Percentiles rank a stretch among this genome's conserved stretches.
Conservation (phyloP, 1,140 invertebrate genomes). For the Scaptodrosophila lebanonensis region DNA sequence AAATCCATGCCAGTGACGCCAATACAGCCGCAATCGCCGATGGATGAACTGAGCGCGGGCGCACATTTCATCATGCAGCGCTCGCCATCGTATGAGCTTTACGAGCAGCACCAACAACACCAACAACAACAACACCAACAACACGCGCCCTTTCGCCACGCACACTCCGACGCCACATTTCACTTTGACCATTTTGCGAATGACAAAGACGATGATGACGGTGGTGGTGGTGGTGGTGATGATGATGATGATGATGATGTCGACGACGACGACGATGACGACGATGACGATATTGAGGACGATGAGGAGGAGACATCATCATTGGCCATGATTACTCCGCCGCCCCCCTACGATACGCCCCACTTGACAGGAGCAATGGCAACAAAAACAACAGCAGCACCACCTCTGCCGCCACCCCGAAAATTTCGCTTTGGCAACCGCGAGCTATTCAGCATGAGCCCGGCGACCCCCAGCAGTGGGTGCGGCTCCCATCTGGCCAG, state of each 20-base stretch:
- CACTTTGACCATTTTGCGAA: constrained; percentile 19
- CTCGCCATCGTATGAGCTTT: constrained; percentile 52
- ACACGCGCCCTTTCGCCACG: constrained; percentile 19
- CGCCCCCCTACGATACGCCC: constrained; percentile 69
- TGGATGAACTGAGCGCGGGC: constrained; percentile 37
- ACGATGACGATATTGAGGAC: constrained; percentile 5
- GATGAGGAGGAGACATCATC: constrained; percentile 59
- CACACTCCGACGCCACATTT: constrained; percentile 38
- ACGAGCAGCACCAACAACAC: too few species aligned
- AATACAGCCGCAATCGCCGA: constrained; percentile 63
- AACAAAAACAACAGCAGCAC: background rate
- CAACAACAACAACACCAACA: too few species aligned
- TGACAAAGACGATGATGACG: constrained; percentile 11
- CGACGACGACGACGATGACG: background rate
- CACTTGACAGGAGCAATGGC: constrained; percentile 15
- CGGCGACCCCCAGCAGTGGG: constrained; percentile 16
- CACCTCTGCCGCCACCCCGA: constrained; percentile 46
- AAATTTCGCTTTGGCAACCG: constrained; percentile 68
- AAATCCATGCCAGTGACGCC: constrained; percentile 74
- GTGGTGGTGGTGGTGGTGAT: constrained; percentile 20
- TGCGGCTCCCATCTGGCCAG: constrained; percentile 43
- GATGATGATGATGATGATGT: constrained; percentile 32
- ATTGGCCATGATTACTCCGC: constrained; percentile 72
- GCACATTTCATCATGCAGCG: constrained; percentile 32
- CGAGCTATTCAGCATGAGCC: constrained; percentile 69